Evolutionary conservation across 2,888 invertebrate genomes (phyloP).

Genomic region (Epinotia ramella): DNA sequence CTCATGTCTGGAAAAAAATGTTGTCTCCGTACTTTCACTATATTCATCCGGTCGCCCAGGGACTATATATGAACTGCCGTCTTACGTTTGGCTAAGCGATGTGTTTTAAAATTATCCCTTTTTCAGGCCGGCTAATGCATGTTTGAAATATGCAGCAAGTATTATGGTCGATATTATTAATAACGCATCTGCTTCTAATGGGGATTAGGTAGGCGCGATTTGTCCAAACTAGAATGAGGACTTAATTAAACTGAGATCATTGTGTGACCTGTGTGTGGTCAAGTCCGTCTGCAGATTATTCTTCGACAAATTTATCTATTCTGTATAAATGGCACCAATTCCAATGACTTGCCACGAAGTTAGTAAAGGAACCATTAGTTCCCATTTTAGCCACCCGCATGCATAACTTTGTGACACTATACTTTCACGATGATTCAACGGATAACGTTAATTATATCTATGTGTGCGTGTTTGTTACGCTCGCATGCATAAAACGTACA

Average conservation of each 20-base stretch:
- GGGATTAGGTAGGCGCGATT: too few relatives aligned
- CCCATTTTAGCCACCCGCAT: conserved; percentile 36
- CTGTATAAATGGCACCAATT: conserved; percentile 30
- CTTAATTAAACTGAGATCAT: too few relatives aligned
- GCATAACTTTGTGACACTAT: conserved; percentile 32
- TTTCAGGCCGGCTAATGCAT: too few relatives aligned
- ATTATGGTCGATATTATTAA: too few relatives aligned
- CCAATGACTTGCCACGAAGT: conserved; percentile 15
- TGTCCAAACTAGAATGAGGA: not conserved
- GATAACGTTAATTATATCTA: conserved; percentile 44
- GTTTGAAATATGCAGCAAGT: too few relatives aligned
- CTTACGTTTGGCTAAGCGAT: too few relatives aligned
- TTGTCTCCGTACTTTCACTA: too few relatives aligned
- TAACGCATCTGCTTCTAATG: too few relatives aligned
- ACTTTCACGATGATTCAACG: conserved; percentile 45
- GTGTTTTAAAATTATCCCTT: too few relatives aligned
- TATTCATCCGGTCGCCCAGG: too few relatives aligned
- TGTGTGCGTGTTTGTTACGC: conserved; percentile 24
- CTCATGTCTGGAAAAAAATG: too few relatives aligned
- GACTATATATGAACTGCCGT: too few relatives aligned
- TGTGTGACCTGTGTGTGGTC: conserved; percentile 14
- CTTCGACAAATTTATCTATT: conserved; percentile 23
- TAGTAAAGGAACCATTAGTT: conserved; percentile 23
- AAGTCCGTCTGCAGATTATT: conserved; percentile 32
- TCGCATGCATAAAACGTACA: conserved; percentile 8